These are phyloP conservation scores for Toxonevra muliebris DNA, from an alignment of 2,888 invertebrate species.

Conservation along the genomic window DNA sequence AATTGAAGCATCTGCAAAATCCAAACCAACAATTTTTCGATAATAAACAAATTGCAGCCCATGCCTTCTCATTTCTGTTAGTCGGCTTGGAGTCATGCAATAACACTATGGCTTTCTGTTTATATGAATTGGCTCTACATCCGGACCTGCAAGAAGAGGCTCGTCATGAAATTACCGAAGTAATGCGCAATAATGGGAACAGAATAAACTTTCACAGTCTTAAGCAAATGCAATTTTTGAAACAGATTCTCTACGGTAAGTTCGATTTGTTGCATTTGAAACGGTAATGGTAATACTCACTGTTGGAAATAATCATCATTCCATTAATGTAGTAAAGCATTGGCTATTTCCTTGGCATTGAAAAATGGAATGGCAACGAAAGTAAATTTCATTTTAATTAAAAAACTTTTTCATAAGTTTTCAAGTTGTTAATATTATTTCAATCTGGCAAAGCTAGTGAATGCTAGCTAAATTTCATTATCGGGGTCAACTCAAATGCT, in stretches of 20 bases:
- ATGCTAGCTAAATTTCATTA: too few species aligned
- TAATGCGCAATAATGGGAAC: constrained; percentile 45
- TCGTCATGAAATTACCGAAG: constrained; percentile 48
- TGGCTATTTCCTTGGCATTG: too few species aligned
- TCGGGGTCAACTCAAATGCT: too few species aligned
- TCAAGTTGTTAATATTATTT: too few species aligned
- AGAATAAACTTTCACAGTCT: constrained; percentile 48
- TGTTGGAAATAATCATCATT: neutral
- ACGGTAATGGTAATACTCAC: neutral
- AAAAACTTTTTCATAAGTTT: too few species aligned
- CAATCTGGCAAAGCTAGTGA: too few species aligned
- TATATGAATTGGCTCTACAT: constrained; percentile 58
- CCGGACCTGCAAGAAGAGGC: constrained; percentile 51
- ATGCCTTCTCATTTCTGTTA: constrained; percentile 58
- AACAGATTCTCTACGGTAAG: constrained; percentile 57
- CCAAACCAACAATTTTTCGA: constrained; percentile 44
- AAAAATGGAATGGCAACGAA: too few species aligned
- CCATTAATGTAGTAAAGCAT: too few species aligned
- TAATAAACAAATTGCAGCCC: constrained; percentile 57
- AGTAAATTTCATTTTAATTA: too few species aligned
- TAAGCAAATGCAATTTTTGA: constrained; percentile 51
- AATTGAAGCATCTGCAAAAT: constrained; percentile 56
- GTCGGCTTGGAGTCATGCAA: constrained; percentile 74
- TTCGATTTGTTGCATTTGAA: neutral
- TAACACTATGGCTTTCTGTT: constrained; percentile 68